phyloP scores from a whole-genome alignment of 2,797 vertebrate genomes.

The Lycodopsis pacificus region DNA sequence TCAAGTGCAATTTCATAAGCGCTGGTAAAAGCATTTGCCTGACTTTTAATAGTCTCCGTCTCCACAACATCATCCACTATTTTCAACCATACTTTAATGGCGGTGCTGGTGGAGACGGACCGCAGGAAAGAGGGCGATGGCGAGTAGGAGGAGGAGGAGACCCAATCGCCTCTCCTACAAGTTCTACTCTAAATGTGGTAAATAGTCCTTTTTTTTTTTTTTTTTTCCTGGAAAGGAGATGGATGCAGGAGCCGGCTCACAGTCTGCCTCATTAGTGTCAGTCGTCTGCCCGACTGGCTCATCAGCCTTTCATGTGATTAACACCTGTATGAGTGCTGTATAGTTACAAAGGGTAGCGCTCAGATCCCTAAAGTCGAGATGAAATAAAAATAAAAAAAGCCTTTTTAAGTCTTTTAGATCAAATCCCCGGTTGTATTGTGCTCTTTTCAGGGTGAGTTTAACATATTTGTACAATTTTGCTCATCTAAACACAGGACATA shows the following conservation, averaged over 20 bases:
- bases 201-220: conserved; percentile 23
- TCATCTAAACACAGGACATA: background rate
- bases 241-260: conserved; percentile 35
- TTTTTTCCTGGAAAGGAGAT: conserved; percentile 31
- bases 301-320: conserved; percentile 41
- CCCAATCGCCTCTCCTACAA: conserved; percentile 22
- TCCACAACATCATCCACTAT: conserved; percentile 66
- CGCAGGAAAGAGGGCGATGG: conserved; percentile 37
- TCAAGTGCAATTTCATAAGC: conserved; percentile 69
- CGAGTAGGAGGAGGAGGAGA: conserved; percentile 8
- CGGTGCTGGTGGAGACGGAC: conserved; percentile 38
- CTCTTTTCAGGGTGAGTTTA: background rate
- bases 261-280: conserved; percentile 53
- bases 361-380: background rate
- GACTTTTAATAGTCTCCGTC: conserved; percentile 76
- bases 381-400: background rate
- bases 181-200: conserved; percentile 33
- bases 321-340: conserved; percentile 26
- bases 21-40: conserved; percentile 80
- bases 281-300: conserved; percentile 41
- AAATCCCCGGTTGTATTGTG: background rate
- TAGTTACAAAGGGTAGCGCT: background rate
- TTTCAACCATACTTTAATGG: conserved; percentile 60
- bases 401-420: background rate
- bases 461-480: no score